Percentiles rank a stretch among this genome's conserved stretches.
These are phyloP conservation scores for Byasa hedistus DNA, from an alignment of 2,888 invertebrate species.

Conservation along the genomic window DNA sequence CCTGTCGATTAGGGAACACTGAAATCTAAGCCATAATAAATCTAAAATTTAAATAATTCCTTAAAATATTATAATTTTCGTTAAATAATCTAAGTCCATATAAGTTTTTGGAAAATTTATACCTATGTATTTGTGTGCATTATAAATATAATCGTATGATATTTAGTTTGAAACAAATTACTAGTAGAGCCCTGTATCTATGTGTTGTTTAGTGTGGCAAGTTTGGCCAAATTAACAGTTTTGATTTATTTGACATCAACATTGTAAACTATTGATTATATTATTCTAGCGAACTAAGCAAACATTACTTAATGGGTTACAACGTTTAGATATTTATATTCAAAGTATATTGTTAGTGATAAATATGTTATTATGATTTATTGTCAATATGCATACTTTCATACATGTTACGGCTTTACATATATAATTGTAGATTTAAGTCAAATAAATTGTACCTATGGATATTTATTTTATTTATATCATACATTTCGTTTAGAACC, in stretches of 20 bases:
- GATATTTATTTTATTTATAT: slow-evolving; percentile 37
- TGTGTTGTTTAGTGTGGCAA: not conserved
- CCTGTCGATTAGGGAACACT: slow-evolving; percentile 18
- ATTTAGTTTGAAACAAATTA: not conserved
- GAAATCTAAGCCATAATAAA: slow-evolving; percentile 20
- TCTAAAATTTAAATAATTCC: slow-evolving; percentile 17
- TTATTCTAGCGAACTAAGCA: slow-evolving; percentile 1
- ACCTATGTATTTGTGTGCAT: slow-evolving; percentile 11
- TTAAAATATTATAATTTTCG: slow-evolving; percentile 7
- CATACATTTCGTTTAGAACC: not conserved
- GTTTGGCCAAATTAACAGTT: slow-evolving; percentile 3
- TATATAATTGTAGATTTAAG: slow-evolving; percentile 67
- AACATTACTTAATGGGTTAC: slow-evolving; percentile 11
- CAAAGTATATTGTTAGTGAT: slow-evolving; percentile 26
- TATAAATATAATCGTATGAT: slow-evolving; percentile 5
- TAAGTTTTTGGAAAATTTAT: slow-evolving; percentile 21
- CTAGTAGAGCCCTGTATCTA: not conserved
- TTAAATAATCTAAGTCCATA: slow-evolving; percentile 11
- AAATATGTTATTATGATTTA: slow-evolving; percentile 30
- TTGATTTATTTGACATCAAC: slow-evolving; percentile 4
- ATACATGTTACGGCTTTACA: slow-evolving; percentile 54
- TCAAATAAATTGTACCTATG: slow-evolving; percentile 66
- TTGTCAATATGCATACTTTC: slow-evolving; percentile 42
- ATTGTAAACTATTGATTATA: not conserved
- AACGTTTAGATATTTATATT: slow-evolving; percentile 29